Evolutionary conservation across 2,888 invertebrate genomes (phyloP).

Genomic region (Xylota segnis): DNA sequence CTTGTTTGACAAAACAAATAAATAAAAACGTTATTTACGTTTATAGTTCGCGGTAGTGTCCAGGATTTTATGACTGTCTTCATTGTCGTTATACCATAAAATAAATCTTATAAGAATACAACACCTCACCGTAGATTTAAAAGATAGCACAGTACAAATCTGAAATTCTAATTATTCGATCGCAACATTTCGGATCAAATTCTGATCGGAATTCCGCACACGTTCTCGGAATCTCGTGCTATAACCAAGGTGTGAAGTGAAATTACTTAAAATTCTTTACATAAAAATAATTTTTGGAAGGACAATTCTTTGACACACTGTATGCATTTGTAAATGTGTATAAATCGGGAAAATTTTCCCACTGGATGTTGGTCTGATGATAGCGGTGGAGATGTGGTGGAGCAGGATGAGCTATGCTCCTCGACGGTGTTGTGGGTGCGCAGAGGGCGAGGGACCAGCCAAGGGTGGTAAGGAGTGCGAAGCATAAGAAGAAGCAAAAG

Average conservation of each 20-base stretch:
- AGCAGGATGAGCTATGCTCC: conserved; percentile 61
- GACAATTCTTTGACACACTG: conserved; percentile 52
- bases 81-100: neutral
- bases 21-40: neutral
- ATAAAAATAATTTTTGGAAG: neutral
- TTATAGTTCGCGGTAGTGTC: too few relatives aligned
- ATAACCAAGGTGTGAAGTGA: neutral
- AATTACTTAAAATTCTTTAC: neutral
- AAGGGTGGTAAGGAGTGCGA: conserved; percentile 38
- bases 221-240: neutral
- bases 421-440: conserved; percentile 15
- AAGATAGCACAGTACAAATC: neutral
- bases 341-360: conserved; percentile 61
- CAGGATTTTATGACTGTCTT: neutral
- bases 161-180: neutral
- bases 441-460: neutral
- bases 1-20: neutral
- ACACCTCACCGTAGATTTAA: neutral
- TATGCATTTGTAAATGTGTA: conserved; percentile 41
- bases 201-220: neutral
- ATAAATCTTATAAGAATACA: neutral
- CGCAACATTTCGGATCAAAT: neutral
- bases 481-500: conserved; percentile 59
- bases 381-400: conserved; percentile 48
- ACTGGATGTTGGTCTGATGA: conserved; percentile 42